Base-by-base conservation (phyloP, 2,113 vertebrate species). In the Nannobrachium achirus region DNA sequence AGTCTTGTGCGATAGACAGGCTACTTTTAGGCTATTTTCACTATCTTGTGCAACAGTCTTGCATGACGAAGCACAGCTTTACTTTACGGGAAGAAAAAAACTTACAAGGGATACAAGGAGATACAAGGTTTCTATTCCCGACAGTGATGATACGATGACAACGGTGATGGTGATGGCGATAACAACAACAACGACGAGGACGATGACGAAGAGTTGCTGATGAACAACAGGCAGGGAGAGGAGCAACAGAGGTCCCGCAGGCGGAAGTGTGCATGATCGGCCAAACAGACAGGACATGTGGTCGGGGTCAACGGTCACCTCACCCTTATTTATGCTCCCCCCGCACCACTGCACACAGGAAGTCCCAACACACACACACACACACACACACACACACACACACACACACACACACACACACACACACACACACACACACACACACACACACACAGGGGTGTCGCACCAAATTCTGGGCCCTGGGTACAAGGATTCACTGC, bases 271-370 rank as follows among this genome's bases (percentile, higher is more conserved):
- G 76, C 82, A 75, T 78, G 90, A 89, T 84, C 77, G 63, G 58
- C 86, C 65, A 39, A n/a, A 52, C 62, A 75, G 82, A 85, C 63
- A 20, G 79, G 87, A 90, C 90, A 91, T 91, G 88, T 91, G 88
- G 79, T 78, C 66, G 44, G 74, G 86, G 85, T 90, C 69, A 25
- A 67, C 62, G 83, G 82, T 90, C 88, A 85, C 53, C 56, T 81
- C 83, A 82, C 71, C 87, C 75, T 73, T 78, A 69, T 70, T 60
- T 63, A 63, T 63, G 71, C 60, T 81, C 86, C 86, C 80, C 25
- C 81, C 80, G 76, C 82, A 74, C 78, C 8, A 41, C 53, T 79
- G 82, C 82, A 65, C 86, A 88, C 89, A 90, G 90, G 90, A 91
- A 90, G 84, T 85, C 65, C 33, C 10, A 75, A 58, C 52, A 44